These are phyloP conservation scores for Protonemura montana DNA, from an alignment of 2,888 invertebrate species.

Conservation along the genomic window DNA sequence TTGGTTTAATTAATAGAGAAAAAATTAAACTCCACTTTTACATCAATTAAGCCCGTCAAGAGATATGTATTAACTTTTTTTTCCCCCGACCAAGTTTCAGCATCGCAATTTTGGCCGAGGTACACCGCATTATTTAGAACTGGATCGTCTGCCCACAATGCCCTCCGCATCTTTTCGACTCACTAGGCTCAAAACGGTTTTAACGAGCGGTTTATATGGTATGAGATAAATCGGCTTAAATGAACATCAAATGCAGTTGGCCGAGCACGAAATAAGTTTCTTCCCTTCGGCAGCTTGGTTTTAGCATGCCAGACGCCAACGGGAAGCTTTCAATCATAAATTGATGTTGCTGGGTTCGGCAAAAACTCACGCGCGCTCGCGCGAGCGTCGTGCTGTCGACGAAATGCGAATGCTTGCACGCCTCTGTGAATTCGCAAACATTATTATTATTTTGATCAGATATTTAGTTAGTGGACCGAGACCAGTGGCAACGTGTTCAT, in stretches of 20 bases:
- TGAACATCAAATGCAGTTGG: conserved; percentile 43
- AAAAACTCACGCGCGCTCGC: not conserved
- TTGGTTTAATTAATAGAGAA: conserved; percentile 23
- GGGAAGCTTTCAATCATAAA: conserved; percentile 40
- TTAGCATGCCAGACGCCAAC: conserved; percentile 23
- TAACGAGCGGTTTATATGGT: conserved; percentile 37
- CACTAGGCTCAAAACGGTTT: conserved; percentile 23
- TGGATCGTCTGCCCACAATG: conserved; percentile 23
- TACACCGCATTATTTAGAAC: not conserved
- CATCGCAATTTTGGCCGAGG: not conserved
- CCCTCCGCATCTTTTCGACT: conserved; percentile 32
- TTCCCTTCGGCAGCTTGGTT: conserved; percentile 31
- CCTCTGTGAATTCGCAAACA: conserved; percentile 2
- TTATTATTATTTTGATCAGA: conserved; percentile 12
- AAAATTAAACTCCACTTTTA: conserved; percentile 16
- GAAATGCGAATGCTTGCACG: not conserved
- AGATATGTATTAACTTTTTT: conserved; percentile 30
- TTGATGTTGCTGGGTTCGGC: conserved; percentile 21
- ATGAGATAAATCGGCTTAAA: conserved; percentile 46
- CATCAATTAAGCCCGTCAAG: not conserved
- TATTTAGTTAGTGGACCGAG: conserved; percentile 4
- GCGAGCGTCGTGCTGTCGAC: not conserved
- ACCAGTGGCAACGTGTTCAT: not conserved
- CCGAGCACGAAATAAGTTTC: conserved; percentile 43
- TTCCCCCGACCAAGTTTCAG: not conserved